phyloP scores from a whole-genome alignment of 2,888 invertebrate species.

The Biston stratarius region DNA sequence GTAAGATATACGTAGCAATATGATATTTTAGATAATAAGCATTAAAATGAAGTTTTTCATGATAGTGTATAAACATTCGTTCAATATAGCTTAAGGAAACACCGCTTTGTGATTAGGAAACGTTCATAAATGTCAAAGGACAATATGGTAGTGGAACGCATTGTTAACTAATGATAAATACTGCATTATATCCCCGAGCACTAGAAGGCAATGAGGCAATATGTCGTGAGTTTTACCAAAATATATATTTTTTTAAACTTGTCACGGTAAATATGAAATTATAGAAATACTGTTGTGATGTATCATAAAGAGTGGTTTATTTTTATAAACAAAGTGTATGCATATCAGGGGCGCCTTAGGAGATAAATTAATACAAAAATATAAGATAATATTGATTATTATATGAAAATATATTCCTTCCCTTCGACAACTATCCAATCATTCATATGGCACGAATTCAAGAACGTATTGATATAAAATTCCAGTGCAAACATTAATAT shows the following conservation, averaged over 20 bases:
- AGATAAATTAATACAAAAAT: conserved; percentile 53
- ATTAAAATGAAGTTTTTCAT: conserved; percentile 40
- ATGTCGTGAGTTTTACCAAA: conserved; percentile 30
- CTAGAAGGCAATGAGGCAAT: conserved; percentile 56
- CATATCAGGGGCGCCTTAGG: conserved; percentile 83
- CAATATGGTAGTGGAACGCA: conserved; percentile 67
- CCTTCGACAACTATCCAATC: conserved; percentile 20
- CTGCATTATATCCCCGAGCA: conserved; percentile 36
- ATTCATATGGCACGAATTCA: conserved; percentile 35
- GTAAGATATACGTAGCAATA: conserved; percentile 43
- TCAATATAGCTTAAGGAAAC: conserved; percentile 46
- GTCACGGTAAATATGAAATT: conserved; percentile 38
- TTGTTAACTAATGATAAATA: conserved; percentile 29
- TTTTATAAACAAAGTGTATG: conserved; percentile 80
- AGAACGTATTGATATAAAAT: not conserved
- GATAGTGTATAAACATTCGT: conserved; percentile 30
- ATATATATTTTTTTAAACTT: conserved; percentile 37
- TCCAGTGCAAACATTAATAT: not conserved
- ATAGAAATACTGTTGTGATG: conserved; percentile 64
- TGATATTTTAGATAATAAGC: conserved; percentile 40
- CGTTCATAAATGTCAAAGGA: conserved; percentile 63
- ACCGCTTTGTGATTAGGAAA: conserved; percentile 54
- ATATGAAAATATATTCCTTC: conserved; percentile 34
- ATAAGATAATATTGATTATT: conserved; percentile 38
- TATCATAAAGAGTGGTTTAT: conserved; percentile 80